Conservation (phyloP, 2,888 invertebrate species). For the Chaitophorus viminalis region DNA sequence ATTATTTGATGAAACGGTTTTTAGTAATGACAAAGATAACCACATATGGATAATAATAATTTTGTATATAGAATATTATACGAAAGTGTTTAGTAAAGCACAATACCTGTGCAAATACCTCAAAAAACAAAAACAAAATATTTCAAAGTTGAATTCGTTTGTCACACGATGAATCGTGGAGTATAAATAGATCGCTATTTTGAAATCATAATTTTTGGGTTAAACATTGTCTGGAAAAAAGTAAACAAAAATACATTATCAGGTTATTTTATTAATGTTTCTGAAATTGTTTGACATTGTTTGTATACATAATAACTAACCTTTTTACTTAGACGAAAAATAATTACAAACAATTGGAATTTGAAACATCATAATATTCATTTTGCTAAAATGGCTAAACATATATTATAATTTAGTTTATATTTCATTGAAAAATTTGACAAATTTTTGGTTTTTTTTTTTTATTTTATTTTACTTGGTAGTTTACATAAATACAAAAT, state of each 20-base stretch:
- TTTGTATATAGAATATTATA: background rate
- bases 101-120: constrained; percentile 13
- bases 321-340: constrained; percentile 18
- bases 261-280: background rate
- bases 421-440: no score
- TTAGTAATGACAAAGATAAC: background rate
- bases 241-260: background rate
- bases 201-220: background rate
- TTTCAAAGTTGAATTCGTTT: constrained; percentile 40
- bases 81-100: constrained; percentile 1
- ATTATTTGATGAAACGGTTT: background rate
- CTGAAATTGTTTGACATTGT: constrained; percentile 44
- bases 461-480: background rate
- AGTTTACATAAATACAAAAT: background rate
- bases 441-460: background rate
- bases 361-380: background rate
- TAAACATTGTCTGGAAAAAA: constrained; percentile 8
- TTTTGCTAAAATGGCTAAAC: background rate
- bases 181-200: background rate
- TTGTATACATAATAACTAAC: constrained; percentile 16
- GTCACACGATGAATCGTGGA: background rate
- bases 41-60: constrained; percentile 5
- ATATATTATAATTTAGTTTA: background rate
- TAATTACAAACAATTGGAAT: background rate
- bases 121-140: background rate